A percentile compares a stretch with the other conserved stretches of the same genome.
Evolutionary conservation across 2,888 invertebrate genomes (phyloP).

Genomic region (Drosophila trichaetosa): DNA sequence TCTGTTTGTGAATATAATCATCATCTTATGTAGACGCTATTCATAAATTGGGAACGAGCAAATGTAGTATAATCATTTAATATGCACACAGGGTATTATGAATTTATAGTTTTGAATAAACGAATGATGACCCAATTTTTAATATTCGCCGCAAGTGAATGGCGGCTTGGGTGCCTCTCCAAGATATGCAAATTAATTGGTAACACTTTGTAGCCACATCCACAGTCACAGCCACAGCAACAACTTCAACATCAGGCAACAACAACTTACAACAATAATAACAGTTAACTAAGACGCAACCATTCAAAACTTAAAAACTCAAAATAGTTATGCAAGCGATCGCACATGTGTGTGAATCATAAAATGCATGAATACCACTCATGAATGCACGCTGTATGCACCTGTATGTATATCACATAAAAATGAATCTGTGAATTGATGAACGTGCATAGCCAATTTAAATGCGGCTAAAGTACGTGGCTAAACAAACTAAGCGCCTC

Average conservation of each 20-base stretch:
- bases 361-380: conserved; percentile 47
- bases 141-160: conserved; percentile 65
- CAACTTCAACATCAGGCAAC: conserved; percentile 31
- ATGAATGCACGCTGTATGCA: conserved; percentile 42
- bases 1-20: neutral
- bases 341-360: conserved; percentile 49
- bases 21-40: neutral
- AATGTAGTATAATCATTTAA: neutral
- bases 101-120: conserved; percentile 27
- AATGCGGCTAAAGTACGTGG: conserved; percentile 41
- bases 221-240: conserved; percentile 16
- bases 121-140: conserved; percentile 64
- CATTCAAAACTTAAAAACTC: conserved; percentile 54
- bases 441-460: conserved; percentile 71
- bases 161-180: conserved; percentile 49
- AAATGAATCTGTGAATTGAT: conserved; percentile 62
- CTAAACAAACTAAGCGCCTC: conserved; percentile 16
- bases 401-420: conserved; percentile 22
- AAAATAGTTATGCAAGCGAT: conserved; percentile 51
- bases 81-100: conserved; percentile 34
- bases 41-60: neutral
- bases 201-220: conserved; percentile 67
- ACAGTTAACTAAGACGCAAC: conserved; percentile 57
- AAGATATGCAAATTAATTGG: conserved; percentile 78
- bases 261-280: conserved; percentile 26